These are phyloP conservation scores for Beaufortia kweichowensis DNA, from an alignment of 2,113 vertebrate species.

Conservation along the genomic window DNA sequence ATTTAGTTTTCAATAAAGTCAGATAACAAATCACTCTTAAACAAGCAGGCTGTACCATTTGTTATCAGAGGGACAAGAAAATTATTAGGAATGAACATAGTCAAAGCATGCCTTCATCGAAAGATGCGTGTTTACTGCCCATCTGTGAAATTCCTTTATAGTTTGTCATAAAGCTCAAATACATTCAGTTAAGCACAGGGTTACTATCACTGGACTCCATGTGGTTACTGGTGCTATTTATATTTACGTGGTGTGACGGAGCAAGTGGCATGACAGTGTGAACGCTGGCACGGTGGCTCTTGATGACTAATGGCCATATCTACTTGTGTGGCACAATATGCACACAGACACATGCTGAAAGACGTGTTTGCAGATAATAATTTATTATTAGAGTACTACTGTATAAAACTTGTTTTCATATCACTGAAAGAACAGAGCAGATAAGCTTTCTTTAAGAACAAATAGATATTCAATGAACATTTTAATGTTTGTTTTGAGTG, in stretches of 20 bases:
- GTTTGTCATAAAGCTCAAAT: slow-evolving; percentile 19
- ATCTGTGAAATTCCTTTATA: slow-evolving; percentile 27
- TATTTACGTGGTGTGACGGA: slow-evolving; percentile 42
- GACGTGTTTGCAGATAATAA: neutral
- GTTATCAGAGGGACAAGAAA: neutral
- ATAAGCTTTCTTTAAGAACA: neutral
- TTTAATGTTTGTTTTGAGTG: neutral
- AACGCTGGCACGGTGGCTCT: slow-evolving; percentile 33
- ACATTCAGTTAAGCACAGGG: slow-evolving; percentile 27
- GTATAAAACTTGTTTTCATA: neutral
- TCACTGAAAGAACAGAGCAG: neutral
- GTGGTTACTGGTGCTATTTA: slow-evolving; percentile 38
- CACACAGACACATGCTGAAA: slow-evolving; percentile 13
- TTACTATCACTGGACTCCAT: slow-evolving; percentile 24
- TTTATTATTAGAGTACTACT: neutral
- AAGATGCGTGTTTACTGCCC: neutral
- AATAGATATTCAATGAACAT: neutral
- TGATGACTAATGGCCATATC: slow-evolving; percentile 46
- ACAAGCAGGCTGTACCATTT: neutral
- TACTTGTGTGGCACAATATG: slow-evolving; percentile 38
- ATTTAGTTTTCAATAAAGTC: neutral
- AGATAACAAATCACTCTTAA: neutral
- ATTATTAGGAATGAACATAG: neutral
- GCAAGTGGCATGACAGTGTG: slow-evolving; percentile 40
- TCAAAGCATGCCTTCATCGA: neutral